Evolutionary conservation across 2,113 vertebrate species (phyloP).

Genomic region (Chaenogobius annularis): DNA sequence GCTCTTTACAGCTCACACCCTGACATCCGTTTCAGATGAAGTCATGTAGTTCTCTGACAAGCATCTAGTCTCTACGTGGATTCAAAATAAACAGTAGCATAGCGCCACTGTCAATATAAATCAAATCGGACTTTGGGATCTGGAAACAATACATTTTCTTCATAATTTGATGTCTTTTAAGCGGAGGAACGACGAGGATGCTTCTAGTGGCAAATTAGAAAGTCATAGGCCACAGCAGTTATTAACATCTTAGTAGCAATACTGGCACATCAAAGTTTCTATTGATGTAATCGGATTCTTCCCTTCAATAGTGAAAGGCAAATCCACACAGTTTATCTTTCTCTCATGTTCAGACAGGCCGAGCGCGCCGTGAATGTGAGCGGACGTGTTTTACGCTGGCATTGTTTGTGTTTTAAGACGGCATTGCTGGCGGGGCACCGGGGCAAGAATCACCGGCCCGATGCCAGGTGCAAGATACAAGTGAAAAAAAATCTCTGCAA

Average conservation of each 20-base stretch:
- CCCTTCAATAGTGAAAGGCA: constrained; percentile 16
- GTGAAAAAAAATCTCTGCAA: constrained; percentile 57
- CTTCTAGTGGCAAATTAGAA: neutral
- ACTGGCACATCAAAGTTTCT: constrained; percentile 17
- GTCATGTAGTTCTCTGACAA: constrained; percentile 64
- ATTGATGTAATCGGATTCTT: constrained; percentile 42
- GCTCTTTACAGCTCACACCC: neutral
- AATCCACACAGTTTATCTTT: constrained; percentile 28
- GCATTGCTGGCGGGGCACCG: constrained; percentile 22
- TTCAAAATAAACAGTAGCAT: constrained; percentile 56
- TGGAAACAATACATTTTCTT: constrained; percentile 1
- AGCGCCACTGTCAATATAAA: constrained; percentile 46
- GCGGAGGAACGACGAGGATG: neutral
- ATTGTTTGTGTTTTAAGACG: constrained; percentile 23
- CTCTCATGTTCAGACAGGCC: constrained; percentile 39
- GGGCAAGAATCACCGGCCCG: constrained; percentile 49
- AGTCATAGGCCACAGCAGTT: neutral
- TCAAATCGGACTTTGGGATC: constrained; percentile 50
- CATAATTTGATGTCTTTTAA: neutral
- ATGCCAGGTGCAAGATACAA: constrained; percentile 71
- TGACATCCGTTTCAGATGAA: constrained; percentile 62
- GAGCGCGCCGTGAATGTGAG: constrained; percentile 42
- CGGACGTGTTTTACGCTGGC: constrained; percentile 55
- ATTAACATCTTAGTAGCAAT: neutral
- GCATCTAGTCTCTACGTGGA: constrained; percentile 57